Base-by-base conservation (phyloP, 2,888 invertebrate species). In the Heliconius ismenius region DNA sequence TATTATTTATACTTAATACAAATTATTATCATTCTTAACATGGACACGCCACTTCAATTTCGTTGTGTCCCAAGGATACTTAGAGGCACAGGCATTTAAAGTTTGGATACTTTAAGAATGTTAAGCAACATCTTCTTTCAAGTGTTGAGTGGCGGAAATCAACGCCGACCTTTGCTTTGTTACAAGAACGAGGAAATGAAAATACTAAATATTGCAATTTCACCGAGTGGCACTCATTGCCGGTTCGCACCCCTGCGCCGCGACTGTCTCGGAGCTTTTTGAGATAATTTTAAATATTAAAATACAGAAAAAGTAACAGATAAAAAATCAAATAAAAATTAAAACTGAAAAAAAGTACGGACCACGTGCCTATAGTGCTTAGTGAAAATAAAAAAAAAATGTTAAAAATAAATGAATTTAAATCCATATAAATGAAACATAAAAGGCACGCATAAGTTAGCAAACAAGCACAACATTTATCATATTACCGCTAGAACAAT, bases 401-500 rank as follows among this genome's bases (percentile, higher is more conserved):
- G 11, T 65, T n/a, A 21, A 65, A 10, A n/a, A 65, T 49, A 49
- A 49, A 49, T 21, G 2, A 21, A 49, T 49, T 39, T 39, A 39
- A 9, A 36, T 65, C 65, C 65, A 65, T n/a, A 65, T 36, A n/a
- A 65, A 65, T 2, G 32, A 4, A n/a, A 65, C 36, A 32, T 24
- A 36, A 65, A 65, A 65, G 21, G 10, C 32, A 11, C 32, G 65
- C 65, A n/a, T 65, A 32, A 36, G 32, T 65, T 65, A 65, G 32
- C 65, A 36, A 36, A 65, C 11, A n/a, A 36, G 10, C 36, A 65
- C 13, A 11, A 65, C 36, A 65, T 36, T 36, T 65, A 11, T 36
- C 65, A n/a, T 36, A n/a, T 65, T 65, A 36, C 65, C 65, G 64
- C 32, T 32, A 64, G 64, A 64, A 64, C 11, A n/a, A 64, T 21